phyloP scores from a whole-genome alignment of 2,888 invertebrate genomes.

The Halocaridina rubra region DNA sequence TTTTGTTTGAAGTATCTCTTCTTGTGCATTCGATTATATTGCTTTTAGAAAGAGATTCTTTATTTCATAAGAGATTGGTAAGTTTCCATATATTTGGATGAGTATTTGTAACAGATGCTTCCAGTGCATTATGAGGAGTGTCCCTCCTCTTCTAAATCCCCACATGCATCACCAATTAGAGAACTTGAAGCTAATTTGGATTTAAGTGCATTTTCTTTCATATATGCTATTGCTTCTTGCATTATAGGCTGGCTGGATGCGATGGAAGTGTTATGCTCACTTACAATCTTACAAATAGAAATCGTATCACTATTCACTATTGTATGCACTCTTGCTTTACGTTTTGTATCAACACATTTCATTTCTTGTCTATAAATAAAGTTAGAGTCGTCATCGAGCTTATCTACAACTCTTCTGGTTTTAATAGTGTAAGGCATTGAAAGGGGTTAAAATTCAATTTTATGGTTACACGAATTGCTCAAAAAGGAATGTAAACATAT shows the following conservation, averaged over 20 bases:
- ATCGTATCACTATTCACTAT: background rate
- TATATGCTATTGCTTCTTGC: background rate
- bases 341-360: background rate
- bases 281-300: background rate
- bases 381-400: background rate
- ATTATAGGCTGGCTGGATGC: background rate
- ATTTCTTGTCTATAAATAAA: background rate
- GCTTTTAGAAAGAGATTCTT: too few species aligned
- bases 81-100: too few species aligned
- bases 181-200: background rate
- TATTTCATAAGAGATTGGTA: too few species aligned
- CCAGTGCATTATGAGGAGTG: too few species aligned
- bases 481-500: too few species aligned
- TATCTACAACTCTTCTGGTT: background rate
- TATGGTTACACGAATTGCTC: too few species aligned
- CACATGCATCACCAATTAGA: too few species aligned
- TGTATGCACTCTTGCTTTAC: background rate
- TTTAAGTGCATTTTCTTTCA: background rate
- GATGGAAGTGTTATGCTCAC: background rate
- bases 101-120: too few species aligned
- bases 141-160: background rate
- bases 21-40: too few species aligned
- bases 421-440: background rate
- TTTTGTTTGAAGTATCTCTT: too few species aligned
- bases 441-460: too few species aligned